Percentiles rank a stretch among this genome's conserved stretches.
Conservation (phyloP, 2,797 vertebrate genomes). For the Halcyon badia region DNA sequence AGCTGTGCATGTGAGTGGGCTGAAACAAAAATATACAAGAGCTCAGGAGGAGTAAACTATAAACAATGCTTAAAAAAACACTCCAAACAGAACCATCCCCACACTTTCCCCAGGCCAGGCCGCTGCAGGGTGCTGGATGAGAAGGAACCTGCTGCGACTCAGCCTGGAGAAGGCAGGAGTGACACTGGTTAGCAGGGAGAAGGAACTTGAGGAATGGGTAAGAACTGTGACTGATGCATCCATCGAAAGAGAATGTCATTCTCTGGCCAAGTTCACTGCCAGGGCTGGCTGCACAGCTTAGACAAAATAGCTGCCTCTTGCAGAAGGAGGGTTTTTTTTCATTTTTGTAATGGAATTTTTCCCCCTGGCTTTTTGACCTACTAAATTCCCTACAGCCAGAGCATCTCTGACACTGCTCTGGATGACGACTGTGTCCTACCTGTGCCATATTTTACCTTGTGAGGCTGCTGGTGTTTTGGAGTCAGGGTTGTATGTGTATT, state of each 20-base stretch:
- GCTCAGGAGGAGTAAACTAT: constrained; percentile 27
- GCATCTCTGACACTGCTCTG: neutral
- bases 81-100: neutral
- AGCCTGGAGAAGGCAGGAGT: neutral
- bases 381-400: neutral
- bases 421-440: neutral
- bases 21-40: constrained; percentile 17
- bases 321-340: neutral
- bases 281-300: neutral
- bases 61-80: constrained; percentile 67
- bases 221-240: constrained; percentile 34
- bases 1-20: constrained; percentile 53
- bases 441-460: neutral
- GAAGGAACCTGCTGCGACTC: constrained; percentile 41
- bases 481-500: fast-evolving
- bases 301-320: neutral
- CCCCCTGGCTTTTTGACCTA: neutral
- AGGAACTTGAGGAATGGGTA: constrained; percentile 71
- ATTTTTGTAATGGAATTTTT: neutral
- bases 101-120: neutral
- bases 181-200: constrained; percentile 46
- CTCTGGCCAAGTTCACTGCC: constrained; percentile 21
- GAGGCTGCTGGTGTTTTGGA: neutral
- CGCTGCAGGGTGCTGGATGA: constrained; percentile 42
- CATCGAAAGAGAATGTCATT: constrained; percentile 1